These are phyloP conservation scores for Epicauta chinensis DNA, from an alignment of 1,140 invertebrate genomes.

Conservation along the genomic window DNA sequence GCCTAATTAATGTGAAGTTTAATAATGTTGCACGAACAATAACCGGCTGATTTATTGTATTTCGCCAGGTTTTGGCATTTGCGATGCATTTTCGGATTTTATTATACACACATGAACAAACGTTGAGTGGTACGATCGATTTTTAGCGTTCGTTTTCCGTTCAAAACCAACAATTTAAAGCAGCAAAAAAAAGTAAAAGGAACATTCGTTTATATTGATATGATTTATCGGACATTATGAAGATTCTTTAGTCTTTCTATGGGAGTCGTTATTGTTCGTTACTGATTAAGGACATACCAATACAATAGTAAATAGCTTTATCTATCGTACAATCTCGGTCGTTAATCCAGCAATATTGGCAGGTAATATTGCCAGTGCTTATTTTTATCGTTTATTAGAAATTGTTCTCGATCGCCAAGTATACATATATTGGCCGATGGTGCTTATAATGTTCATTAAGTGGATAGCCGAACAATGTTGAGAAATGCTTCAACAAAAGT, in stretches of 20 bases:
- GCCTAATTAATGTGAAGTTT: conserved; percentile 27
- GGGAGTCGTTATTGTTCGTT: too few species aligned
- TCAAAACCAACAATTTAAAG: too few species aligned
- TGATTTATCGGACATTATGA: too few species aligned
- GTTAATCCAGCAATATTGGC: conserved; percentile 35
- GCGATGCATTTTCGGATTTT: background rate
- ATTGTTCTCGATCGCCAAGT: conserved; percentile 25
- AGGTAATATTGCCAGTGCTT: conserved; percentile 32
- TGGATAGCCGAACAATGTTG: too few species aligned
- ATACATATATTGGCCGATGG: background rate
- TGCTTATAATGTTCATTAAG: conserved; percentile 4
- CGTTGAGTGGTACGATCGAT: background rate
- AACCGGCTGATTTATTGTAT: conserved; percentile 7
- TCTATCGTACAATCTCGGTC: conserved; percentile 28
- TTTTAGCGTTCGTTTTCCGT: too few species aligned
- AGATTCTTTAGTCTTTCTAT: too few species aligned
- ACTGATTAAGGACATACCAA: conserved; percentile 9
- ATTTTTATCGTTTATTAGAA: conserved; percentile 33
- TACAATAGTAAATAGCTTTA: background rate
- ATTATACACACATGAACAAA: conserved; percentile 7
- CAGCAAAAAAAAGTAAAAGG: too few species aligned
- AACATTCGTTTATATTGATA: too few species aligned
- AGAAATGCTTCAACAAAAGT: too few species aligned
- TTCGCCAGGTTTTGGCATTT: too few species aligned
- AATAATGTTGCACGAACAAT: conserved; percentile 21